Base-by-base conservation (phyloP, 2,113 vertebrate genomes). In the Callorhinus ursinus region DNA sequence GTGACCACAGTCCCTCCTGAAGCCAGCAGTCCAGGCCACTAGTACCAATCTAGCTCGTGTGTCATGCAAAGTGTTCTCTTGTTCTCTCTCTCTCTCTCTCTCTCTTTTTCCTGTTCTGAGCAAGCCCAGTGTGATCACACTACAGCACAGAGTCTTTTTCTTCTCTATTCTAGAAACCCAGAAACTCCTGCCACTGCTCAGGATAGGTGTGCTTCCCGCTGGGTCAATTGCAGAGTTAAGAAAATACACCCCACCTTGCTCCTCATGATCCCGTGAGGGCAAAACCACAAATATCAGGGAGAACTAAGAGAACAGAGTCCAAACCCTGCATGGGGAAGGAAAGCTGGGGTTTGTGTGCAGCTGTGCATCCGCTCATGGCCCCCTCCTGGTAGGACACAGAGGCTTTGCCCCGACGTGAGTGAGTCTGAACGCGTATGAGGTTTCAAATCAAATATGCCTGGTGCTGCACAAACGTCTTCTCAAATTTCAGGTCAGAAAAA, bases 401-500 rank as follows among this genome's bases (percentile, higher is more conserved):
- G 88, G 14, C 24, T 16, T 85, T 83, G 55, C 31, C 94, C 92
- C 39, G 19, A 4, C 0, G 16, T 16, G n/a, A 74, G 89, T 84
- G 86, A 79, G 49, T 83, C 59, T 53, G 93, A 74, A 21, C 72
- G 51, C 46, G 59, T 71, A 36, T 88, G 12, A 79, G 46, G 49
- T 98, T 95, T 95, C 55, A 90, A 91, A 89, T 71, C 57, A 90
- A 97, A 88, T 10, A 59, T 4, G 1, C 49, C 87, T 71, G 22
- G 31, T 46, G 36, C 72, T 67, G 77, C 92, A 83, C 22, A 79
- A 95, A 46, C 18, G 57, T 77, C 93, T 93, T 91, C 95, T 93
- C 88, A 93, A 59, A 89, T 96, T 98, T 65, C 95, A 96, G 85
- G 81, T 31, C 22, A 93, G 71, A 42, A 84, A 95, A 95, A 87